A percentile compares a stretch with the other conserved stretches of the same genome.
Evolutionary conservation across 2,113 vertebrate genomes (phyloP).

Genomic region (Toxotes chatareus): DNA sequence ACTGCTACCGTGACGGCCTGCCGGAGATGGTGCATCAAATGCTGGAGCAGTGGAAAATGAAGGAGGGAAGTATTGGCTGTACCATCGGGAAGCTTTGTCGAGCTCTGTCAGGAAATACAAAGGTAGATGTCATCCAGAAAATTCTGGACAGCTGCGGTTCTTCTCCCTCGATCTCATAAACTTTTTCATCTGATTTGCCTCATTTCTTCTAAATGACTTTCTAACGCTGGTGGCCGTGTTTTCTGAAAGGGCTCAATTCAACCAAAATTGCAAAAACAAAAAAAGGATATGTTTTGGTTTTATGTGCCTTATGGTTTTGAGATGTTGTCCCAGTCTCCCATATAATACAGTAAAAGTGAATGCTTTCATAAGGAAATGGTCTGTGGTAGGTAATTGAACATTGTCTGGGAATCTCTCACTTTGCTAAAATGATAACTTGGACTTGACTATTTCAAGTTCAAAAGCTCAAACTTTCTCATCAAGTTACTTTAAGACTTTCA

Average conservation of each 20-base stretch:
- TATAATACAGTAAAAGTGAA: not conserved
- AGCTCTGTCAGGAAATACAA: slow-evolving; percentile 82
- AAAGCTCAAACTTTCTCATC: not conserved
- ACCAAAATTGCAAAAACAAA: not conserved
- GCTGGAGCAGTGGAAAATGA: slow-evolving; percentile 92
- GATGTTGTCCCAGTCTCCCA: not conserved
- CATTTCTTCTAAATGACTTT: not conserved
- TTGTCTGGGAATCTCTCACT: not conserved
- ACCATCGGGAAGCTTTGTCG: slow-evolving; percentile 90
- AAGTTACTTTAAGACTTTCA: not conserved
- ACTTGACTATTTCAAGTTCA: not conserved
- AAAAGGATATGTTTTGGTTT: not conserved
- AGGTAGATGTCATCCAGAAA: slow-evolving; percentile 83
- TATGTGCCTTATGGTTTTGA: not conserved
- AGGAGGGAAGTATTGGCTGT: slow-evolving; percentile 88
- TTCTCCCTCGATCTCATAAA: not conserved
- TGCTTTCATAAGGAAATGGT: not conserved
- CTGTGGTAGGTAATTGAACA: not conserved
- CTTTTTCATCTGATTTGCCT: not conserved
- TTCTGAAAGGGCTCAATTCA: not conserved
- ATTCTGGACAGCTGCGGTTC: slow-evolving; percentile 68
- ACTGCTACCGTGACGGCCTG: slow-evolving; percentile 90
- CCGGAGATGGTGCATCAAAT: slow-evolving; percentile 95
- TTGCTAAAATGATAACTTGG: not conserved
- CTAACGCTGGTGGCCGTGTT: not conserved